Evolutionary conservation across 2,113 vertebrate species (phyloP), one percentile per base, ranked within the genome.

Genomic region (Amphiprion percula): DNA sequence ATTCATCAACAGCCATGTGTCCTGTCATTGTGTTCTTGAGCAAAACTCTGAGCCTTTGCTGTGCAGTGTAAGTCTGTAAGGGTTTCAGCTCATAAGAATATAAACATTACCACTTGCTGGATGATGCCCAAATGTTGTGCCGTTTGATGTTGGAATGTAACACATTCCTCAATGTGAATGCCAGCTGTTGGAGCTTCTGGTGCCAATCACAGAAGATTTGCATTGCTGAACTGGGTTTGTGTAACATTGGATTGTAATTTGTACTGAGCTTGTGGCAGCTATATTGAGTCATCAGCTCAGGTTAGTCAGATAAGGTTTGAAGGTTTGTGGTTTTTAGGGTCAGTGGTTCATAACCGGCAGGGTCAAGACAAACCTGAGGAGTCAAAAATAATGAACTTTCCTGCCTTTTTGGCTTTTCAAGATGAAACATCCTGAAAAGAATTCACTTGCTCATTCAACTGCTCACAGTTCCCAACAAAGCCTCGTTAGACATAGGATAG

Each of bases 1-100:
- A 60, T 79, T 81, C 47, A 72, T 61, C 54, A 71, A 12, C 26
- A 59, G 55, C 10, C 30, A 17, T 50, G 11, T 52, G n/a, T 76
- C 37, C 17, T 44, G 23, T 72, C 15, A 60, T 14, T 39, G 10
- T 16, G 64, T 41, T 64, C 60, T 66, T 79, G 63, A 61, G 21
- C n/a, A 58, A 30, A 58, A 63, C 0, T n/a, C 12, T 39, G 26
- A 49, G 26, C 26, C 5, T 5, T 56, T 61, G 16, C 41, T 54
- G 53, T 28, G 10, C 6, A 44, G 14, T 44, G 11, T n/a, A 52
- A 52, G n/a, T 49, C 8, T 21, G 10, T 5, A 4, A 28, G 4
- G 33, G 19, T 21, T 67, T 16, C 14, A 59, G 26, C 17, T 33
- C 26, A 55, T 14, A 21, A 9, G 11, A 12, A 55, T 4, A 55